Percentiles rank a stretch among this genome's conserved stretches.
phyloP scores from a whole-genome alignment of 2,797 vertebrate species.

The Moxostoma hubbsi region DNA sequence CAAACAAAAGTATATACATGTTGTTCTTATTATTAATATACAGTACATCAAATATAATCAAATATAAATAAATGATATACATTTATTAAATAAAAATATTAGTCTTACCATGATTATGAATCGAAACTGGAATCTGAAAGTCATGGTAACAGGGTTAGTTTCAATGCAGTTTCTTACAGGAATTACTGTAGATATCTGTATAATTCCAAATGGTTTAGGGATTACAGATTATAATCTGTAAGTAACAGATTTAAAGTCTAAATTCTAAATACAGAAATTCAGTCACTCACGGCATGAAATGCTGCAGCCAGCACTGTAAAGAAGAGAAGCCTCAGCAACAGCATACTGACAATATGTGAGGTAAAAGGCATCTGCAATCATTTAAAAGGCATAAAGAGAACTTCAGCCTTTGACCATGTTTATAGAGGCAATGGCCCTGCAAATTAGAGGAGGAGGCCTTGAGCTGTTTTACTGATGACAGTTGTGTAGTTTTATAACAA shows the following conservation, averaged over 20 bases:
- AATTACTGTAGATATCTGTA: not conserved
- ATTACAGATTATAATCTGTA: not conserved
- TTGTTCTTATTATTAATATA: too few species aligned
- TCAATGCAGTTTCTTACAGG: not conserved
- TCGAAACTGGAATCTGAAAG: constrained; percentile 64
- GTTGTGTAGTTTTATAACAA: not conserved
- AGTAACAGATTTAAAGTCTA: too few species aligned
- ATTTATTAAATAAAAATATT: constrained; percentile 3
- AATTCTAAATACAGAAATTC: constrained; percentile 31
- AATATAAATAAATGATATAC: not conserved
- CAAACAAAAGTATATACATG: not conserved
- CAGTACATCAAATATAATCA: not conserved
- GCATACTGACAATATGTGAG: constrained; percentile 37
- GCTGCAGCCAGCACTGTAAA: constrained; percentile 60
- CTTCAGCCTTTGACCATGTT: constrained; percentile 58
- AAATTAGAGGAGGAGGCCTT: not conserved
- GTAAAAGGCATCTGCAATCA: not conserved
- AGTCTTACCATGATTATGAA: constrained; percentile 67
- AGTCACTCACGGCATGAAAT: constrained; percentile 66
- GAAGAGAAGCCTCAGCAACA: constrained; percentile 60
- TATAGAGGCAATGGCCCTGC: constrained; percentile 37
- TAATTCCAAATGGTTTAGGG: not conserved
- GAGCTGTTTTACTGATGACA: not conserved
- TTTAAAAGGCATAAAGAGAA: constrained; percentile 55
- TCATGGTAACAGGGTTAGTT: constrained; percentile 13